Evolutionary conservation across 2,113 vertebrate genomes (phyloP).

Genomic region (Tauraco erythrolophus): DNA sequence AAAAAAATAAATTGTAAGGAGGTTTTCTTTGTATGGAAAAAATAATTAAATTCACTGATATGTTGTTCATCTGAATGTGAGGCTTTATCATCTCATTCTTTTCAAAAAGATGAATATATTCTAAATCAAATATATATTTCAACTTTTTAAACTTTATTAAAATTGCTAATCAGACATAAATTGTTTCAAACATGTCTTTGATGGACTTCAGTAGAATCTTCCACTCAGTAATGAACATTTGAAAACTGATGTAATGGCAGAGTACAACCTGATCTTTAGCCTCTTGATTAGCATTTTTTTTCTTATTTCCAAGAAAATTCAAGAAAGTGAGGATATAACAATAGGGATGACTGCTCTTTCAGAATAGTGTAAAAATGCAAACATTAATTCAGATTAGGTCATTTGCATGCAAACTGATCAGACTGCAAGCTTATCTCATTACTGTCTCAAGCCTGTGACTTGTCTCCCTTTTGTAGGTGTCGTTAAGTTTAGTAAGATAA

Average conservation of each 20-base stretch:
- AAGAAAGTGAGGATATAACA: not conserved
- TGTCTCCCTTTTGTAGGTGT: slow-evolving; percentile 47
- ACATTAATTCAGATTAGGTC: slow-evolving; percentile 65
- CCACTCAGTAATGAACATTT: not conserved
- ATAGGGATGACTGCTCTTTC: slow-evolving; percentile 1
- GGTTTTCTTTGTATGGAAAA: not conserved
- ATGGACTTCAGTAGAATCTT: not conserved
- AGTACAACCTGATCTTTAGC: not conserved
- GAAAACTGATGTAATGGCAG: not conserved
- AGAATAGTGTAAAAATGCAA: slow-evolving; percentile 42
- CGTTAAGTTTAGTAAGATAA: slow-evolving; percentile 67
- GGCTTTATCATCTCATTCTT: not conserved
- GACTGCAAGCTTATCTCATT: slow-evolving; percentile 62
- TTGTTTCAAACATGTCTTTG: not conserved
- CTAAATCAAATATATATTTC: not conserved
- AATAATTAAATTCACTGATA: not conserved
- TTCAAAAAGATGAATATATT: not conserved
- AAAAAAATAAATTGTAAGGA: not conserved
- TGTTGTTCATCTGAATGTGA: not conserved
- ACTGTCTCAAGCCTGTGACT: slow-evolving; percentile 39
- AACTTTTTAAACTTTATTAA: not conserved
- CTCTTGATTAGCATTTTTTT: not conserved
- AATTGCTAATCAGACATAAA: not conserved
- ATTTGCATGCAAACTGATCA: slow-evolving; percentile 69
- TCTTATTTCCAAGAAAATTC: slow-evolving; percentile 17